phyloP scores from a whole-genome alignment of 2,797 vertebrate genomes.

The Pampus argenteus region DNA sequence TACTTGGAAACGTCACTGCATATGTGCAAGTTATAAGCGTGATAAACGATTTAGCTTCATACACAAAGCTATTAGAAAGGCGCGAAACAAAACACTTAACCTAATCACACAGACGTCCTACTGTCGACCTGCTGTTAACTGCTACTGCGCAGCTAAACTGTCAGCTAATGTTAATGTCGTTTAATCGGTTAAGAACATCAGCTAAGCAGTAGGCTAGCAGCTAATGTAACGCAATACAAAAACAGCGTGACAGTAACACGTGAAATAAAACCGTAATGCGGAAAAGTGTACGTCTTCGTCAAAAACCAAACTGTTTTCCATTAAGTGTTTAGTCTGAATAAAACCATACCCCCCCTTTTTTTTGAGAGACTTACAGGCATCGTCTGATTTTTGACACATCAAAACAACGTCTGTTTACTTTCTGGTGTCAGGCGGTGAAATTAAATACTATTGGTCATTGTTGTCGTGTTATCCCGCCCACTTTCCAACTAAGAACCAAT shows the following conservation, averaged over 20 bases:
- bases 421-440: constrained; percentile 41
- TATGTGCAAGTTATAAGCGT: no score
- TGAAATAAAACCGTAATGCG: neutral
- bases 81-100: rapidly evolving
- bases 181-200: neutral
- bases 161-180: constrained; percentile 16
- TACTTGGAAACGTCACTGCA: neutral
- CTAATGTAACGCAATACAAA: constrained; percentile 10
- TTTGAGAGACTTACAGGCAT: neutral
- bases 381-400: constrained; percentile 54
- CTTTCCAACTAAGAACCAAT: constrained; percentile 41
- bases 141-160: neutral
- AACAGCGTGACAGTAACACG: neutral
- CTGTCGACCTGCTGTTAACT: neutral
- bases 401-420: constrained; percentile 73
- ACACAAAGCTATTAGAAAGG: neutral
- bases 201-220: constrained; percentile 46
- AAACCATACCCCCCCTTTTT: neutral
- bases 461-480: constrained; percentile 31
- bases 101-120: neutral
- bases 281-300: neutral
- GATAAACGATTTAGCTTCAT: neutral
- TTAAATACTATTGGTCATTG: constrained; percentile 54
- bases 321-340: neutral
- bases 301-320: neutral